Conservation (phyloP, 2,113 vertebrate genomes). For the Deroptyus accipitrinus region DNA sequence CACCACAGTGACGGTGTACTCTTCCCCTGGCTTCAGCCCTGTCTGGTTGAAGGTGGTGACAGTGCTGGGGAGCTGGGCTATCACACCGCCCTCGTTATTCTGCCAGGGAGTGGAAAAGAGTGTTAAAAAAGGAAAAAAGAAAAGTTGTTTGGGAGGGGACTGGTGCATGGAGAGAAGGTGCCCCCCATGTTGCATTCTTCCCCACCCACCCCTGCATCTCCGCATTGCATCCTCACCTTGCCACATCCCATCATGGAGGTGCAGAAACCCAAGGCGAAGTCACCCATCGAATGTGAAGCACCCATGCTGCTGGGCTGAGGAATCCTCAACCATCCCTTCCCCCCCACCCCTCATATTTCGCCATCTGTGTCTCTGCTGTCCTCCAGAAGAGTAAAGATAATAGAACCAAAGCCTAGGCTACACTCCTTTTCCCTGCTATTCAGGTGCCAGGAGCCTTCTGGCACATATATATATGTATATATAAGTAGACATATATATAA, state of each 20-base stretch:
- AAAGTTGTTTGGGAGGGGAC: background rate
- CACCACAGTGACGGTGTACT: slow-evolving; percentile 92
- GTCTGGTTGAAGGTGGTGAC: slow-evolving; percentile 95
- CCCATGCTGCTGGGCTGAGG: background rate
- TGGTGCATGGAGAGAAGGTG: background rate
- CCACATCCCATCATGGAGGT: background rate
- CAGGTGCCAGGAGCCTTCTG: background rate
- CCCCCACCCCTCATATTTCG: background rate
- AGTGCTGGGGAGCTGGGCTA: slow-evolving; percentile 92
- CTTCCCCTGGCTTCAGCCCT: slow-evolving; percentile 91
- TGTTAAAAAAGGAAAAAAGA: background rate
- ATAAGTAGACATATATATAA: background rate
- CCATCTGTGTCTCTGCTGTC: background rate
- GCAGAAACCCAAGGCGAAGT: background rate
- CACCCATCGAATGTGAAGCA: accelerated
- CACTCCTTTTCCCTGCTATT: background rate
- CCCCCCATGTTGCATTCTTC: background rate
- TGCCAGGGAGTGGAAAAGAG: slow-evolving; percentile 28
- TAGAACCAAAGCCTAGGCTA: background rate
- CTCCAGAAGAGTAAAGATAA: background rate
- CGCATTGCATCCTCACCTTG: accelerated
- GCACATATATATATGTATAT: background rate
- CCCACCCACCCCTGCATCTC: background rate
- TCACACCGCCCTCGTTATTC: slow-evolving; percentile 96
- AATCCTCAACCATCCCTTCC: background rate